Evolutionary conservation across 2,888 invertebrate species (phyloP).

Genomic region (Polydesmus complanatus): DNA sequence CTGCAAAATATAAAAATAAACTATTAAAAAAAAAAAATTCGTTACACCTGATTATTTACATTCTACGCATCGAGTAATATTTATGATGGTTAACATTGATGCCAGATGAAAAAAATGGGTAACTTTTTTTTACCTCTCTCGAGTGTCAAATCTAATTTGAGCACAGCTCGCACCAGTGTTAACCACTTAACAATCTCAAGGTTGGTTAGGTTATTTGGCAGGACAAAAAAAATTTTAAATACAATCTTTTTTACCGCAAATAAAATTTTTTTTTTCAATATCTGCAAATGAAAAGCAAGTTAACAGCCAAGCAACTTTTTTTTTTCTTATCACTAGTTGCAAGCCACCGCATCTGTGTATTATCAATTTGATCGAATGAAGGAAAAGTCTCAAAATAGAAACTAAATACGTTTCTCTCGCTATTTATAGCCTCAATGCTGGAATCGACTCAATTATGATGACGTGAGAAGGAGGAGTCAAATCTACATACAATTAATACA

Average conservation of each 20-base stretch:
- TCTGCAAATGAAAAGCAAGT: background rate
- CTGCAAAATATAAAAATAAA: conserved; percentile 42
- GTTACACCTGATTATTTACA: too few species aligned
- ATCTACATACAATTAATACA: background rate
- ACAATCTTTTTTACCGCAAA: background rate
- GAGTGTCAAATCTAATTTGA: too few species aligned
- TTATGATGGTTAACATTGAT: too few species aligned
- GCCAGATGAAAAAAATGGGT: too few species aligned
- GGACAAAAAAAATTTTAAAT: background rate
- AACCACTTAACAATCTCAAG: background rate
- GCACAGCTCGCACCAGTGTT: background rate
- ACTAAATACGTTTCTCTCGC: background rate
- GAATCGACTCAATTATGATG: background rate
- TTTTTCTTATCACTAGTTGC: background rate
- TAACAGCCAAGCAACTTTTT: background rate
- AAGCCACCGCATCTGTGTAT: background rate
- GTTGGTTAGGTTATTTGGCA: background rate
- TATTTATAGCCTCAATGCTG: background rate
- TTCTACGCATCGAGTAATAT: too few species aligned
- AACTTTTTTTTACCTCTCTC: too few species aligned
- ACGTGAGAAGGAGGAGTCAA: background rate
- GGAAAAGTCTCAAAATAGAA: background rate
- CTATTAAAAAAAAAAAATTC: background rate
- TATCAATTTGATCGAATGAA: background rate
- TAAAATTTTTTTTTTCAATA: background rate